Percentiles rank a stretch among this genome's conserved stretches.
These are phyloP conservation scores for Serrognathus titanus DNA, from an alignment of 2,888 invertebrate genomes.

Conservation along the genomic window DNA sequence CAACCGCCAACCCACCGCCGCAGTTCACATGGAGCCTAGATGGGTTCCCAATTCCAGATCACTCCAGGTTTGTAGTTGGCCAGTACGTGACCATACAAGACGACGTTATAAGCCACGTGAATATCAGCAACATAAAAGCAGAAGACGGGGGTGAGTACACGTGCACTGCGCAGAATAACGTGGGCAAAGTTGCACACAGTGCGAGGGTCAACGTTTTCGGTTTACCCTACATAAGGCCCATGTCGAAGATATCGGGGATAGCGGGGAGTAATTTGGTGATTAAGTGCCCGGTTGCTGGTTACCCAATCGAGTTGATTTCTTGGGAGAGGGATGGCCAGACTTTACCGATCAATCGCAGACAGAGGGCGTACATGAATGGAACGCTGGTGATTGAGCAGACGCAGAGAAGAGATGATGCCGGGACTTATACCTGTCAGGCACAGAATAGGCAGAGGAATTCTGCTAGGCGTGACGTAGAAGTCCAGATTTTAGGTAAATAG, in stretches of 20 bases:
- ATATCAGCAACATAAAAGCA: slow-evolving; percentile 81
- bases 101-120: slow-evolving; percentile 89
- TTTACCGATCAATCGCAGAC: slow-evolving; percentile 83
- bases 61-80: slow-evolving; percentile 78
- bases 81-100: slow-evolving; percentile 90
- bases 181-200: slow-evolving; percentile 76
- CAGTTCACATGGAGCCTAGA: slow-evolving; percentile 89
- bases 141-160: slow-evolving; percentile 90
- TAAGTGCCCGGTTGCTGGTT: slow-evolving; percentile 87
- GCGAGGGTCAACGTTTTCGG: slow-evolving; percentile 88
- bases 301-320: slow-evolving; percentile 79
- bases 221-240: slow-evolving; percentile 78
- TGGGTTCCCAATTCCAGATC: slow-evolving; percentile 66
- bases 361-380: slow-evolving; percentile 82
- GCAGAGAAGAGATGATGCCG: slow-evolving; percentile 80
- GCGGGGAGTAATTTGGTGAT: slow-evolving; percentile 80
- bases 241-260: slow-evolving; percentile 85
- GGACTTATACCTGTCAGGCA: slow-evolving; percentile 87
- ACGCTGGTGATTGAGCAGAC: slow-evolving; percentile 83
- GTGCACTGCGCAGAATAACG: slow-evolving; percentile 79
- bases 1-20: slow-evolving; percentile 92
- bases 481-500: slow-evolving; percentile 67
- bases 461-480: slow-evolving; percentile 71
- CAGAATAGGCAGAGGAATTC: slow-evolving; percentile 78
- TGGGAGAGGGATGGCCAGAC: slow-evolving; percentile 89